phyloP scores from a whole-genome alignment of 1,140 invertebrate genomes.

The Kradibia gibbosae region DNA sequence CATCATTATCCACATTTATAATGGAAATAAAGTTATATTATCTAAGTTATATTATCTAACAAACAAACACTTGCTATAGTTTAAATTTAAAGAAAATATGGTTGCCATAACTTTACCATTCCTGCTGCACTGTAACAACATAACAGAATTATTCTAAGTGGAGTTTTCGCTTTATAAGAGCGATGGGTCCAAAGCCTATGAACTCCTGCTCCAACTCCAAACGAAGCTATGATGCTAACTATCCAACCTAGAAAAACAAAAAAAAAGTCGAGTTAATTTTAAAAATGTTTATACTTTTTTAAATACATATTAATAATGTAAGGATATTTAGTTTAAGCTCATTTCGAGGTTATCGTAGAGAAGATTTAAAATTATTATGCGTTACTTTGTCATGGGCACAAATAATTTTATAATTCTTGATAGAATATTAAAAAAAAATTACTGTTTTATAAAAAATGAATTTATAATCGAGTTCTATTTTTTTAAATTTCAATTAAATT shows the following conservation, averaged over 20 bases:
- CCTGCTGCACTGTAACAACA: constrained; percentile 40
- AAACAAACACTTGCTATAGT: background rate
- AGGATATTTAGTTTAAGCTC: too few species aligned
- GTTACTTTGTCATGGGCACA: too few species aligned
- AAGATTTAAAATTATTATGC: too few species aligned
- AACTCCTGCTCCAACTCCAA: constrained; percentile 48
- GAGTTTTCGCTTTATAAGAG: constrained; percentile 47
- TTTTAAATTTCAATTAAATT: too few species aligned
- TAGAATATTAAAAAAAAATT: too few species aligned
- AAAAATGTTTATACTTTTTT: background rate
- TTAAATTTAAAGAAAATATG: background rate
- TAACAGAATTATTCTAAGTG: constrained; percentile 47
- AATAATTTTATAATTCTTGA: too few species aligned
- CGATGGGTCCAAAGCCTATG: constrained; percentile 51
- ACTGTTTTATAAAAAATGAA: too few species aligned
- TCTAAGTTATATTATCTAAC: background rate
- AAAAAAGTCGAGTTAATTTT: background rate
- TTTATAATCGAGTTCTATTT: too few species aligned
- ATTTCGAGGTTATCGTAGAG: too few species aligned
- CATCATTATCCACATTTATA: too few species aligned
- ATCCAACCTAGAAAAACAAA: constrained; percentile 17
- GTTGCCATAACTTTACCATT: constrained; percentile 41
- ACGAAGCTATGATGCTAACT: constrained; percentile 26
- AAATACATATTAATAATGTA: too few species aligned
- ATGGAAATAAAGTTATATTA: too few species aligned